Evolutionary conservation across 1,140 invertebrate genomes (phyloP).

Genomic region (Hylaeus volcanicus): DNA sequence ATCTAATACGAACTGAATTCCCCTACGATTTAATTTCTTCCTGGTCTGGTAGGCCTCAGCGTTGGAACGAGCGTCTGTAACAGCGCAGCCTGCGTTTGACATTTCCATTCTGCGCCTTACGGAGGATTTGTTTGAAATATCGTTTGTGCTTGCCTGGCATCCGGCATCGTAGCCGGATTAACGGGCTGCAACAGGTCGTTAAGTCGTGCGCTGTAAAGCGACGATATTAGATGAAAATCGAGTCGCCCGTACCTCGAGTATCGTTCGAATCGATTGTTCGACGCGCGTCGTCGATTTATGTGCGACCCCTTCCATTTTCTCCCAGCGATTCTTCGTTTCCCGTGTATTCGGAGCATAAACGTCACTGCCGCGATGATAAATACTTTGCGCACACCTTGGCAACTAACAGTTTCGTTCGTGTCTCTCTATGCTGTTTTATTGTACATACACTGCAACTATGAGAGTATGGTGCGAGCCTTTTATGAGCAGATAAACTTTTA

Average conservation of each 20-base stretch:
- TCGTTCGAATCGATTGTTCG: constrained; percentile 8
- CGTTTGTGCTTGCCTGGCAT: constrained; percentile 49
- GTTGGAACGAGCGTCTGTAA: constrained; percentile 10
- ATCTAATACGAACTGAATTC: constrained; percentile 37
- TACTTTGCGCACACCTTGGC: constrained; percentile 6
- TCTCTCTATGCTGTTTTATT: neutral
- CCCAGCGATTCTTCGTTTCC: constrained; percentile 12
- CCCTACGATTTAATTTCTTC: constrained; percentile 24
- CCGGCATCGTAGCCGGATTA: constrained; percentile 58
- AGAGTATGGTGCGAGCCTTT: too few relatives aligned
- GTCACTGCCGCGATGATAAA: constrained; percentile 47
- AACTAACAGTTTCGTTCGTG: neutral
- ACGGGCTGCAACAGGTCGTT: constrained; percentile 67
- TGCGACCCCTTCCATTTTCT: neutral
- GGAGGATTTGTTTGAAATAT: constrained; percentile 63
- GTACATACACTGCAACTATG: too few relatives aligned
- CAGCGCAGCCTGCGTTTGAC: constrained; percentile 62
- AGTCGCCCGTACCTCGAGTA: constrained; percentile 15
- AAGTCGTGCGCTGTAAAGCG: constrained; percentile 54
- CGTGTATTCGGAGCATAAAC: constrained; percentile 37
- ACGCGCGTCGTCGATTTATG: constrained; percentile 32
- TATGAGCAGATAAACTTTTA: too few relatives aligned
- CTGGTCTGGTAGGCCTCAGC: constrained; percentile 11
- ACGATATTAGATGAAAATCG: constrained; percentile 63
- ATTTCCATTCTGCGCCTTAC: constrained; percentile 67